These are phyloP conservation scores for Onychomys leucogaster DNA, from an alignment of 2,797 vertebrate species.

Conservation along the genomic window DNA sequence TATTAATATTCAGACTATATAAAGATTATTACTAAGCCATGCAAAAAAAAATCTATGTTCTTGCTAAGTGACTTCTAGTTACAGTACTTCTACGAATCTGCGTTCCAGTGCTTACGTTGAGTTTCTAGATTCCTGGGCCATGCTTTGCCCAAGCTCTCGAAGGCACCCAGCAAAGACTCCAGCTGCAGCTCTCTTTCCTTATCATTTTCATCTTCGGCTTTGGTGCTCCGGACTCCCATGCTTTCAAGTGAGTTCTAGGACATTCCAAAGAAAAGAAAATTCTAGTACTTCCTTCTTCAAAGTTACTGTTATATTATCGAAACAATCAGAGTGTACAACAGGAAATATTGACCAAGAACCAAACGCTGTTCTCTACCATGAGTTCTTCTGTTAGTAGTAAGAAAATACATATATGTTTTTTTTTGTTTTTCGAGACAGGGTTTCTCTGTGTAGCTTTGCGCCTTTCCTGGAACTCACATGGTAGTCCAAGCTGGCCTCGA, in stretches of 20 bases:
- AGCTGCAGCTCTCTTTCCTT: slow-evolving; percentile 93
- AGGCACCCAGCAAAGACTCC: slow-evolving; percentile 94
- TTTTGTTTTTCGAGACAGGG: too few relatives aligned
- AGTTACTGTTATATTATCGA: slow-evolving; percentile 22
- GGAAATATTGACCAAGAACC: slow-evolving; percentile 13
- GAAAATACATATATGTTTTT: neutral
- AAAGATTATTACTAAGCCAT: neutral
- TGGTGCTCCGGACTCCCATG: slow-evolving; percentile 78
- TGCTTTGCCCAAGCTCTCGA: slow-evolving; percentile 95
- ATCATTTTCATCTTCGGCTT: slow-evolving; percentile 88
- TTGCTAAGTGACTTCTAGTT: neutral
- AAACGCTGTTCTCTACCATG: slow-evolving; percentile 12
- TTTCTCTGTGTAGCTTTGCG: too few relatives aligned
- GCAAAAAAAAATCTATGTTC: neutral
- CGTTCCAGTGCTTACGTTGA: slow-evolving; percentile 90
- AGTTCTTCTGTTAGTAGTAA: slow-evolving; percentile 3
- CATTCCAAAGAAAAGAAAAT: slow-evolving; percentile 48
- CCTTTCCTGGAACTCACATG: too few relatives aligned
- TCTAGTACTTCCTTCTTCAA: neutral
- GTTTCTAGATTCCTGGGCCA: slow-evolving; percentile 94
- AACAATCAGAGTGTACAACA: neutral
- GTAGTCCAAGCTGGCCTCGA: too few relatives aligned
- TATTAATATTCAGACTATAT: neutral
- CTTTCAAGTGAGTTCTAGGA: slow-evolving; percentile 91
- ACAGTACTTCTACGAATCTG: neutral